Base-by-base conservation (phyloP, 2,113 vertebrate species). In the Pavo muticus region DNA sequence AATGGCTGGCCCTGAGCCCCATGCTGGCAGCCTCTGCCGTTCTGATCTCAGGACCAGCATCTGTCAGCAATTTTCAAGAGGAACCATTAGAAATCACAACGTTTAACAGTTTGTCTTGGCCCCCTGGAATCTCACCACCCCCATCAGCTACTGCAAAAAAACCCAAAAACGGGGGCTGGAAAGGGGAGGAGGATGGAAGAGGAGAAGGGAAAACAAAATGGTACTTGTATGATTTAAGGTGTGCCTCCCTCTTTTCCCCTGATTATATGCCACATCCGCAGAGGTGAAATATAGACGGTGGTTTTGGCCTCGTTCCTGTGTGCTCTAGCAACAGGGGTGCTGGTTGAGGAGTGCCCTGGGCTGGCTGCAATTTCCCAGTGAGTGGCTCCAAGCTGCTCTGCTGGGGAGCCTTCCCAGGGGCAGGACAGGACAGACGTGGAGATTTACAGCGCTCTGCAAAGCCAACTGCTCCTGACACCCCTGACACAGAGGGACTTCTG, bases 41-140 rank as follows among this genome's bases (percentile, higher is more conserved):
- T 94, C 97, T 79, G n/a, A 96, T 95, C 88, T 94, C 90, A 77
- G 91, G 95, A 97, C 88, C 97, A 97, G 96, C 96, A 96, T 97
- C 97, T 97, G 97, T 98, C 97, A 98, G 91, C 97, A 94, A 93
- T 97, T 97, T 96, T 70, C 70, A 85, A 61, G 84, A 97, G 90
- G 91, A 96, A 96, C 95, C 96, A 93, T 82, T 97, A 97, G 96
- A 95, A 97, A 97, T 96, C 95, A 94, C 91, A 95, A 90, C 42
- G 44, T 83, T 97, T 96, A 96, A 90, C 94, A 97, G 97, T 98
- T 98, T 97, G 91, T 97, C 95, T 98, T 98, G 97, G 97, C 91
- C 95, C 76, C 74, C 39, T 96, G 61, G 71, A 77, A 90, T 92
- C 95, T 81, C 93, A 94, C 96, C 96, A 95, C 88, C 95, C 96